Percentiles rank a stretch among this genome's conserved stretches.
Conservation (phyloP, 53 echinoderm and acorn worm genomes). For the Mesocentrotus franciscanus region DNA sequence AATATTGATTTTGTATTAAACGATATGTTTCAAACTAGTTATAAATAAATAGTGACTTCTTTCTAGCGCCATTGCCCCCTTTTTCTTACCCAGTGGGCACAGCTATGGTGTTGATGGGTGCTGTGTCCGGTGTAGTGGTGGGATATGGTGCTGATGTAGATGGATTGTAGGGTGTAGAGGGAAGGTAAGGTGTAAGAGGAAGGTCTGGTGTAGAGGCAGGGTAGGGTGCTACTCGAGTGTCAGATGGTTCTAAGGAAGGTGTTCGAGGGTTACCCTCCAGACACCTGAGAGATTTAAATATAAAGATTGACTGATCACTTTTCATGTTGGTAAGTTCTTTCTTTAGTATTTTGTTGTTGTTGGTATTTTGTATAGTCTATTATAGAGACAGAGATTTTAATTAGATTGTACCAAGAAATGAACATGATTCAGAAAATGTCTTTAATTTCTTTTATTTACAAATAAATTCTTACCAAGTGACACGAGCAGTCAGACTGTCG, state of each 20-base stretch:
- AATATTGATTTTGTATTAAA: too few species aligned
- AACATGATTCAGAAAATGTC: neutral
- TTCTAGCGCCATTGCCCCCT: neutral
- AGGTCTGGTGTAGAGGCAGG: neutral
- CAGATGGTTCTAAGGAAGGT: conserved; percentile 13
- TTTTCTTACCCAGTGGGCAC: too few species aligned
- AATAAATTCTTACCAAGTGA: neutral
- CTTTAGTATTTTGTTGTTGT: neutral
- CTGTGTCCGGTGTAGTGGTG: too few species aligned
- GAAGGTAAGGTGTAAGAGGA: too few species aligned
- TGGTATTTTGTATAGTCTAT: neutral
- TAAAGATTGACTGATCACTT: neutral
- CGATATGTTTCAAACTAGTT: neutral
- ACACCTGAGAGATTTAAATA: neutral
- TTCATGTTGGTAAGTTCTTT: neutral
- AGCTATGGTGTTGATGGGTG: too few species aligned
- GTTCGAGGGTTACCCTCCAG: neutral
- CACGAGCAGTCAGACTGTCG: neutral
- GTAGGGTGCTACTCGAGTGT: conserved; percentile 27
- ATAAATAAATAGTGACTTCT: too few species aligned
- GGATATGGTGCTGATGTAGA: neutral
- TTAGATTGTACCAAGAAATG: neutral
- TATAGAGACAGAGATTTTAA: neutral
- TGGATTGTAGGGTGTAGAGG: neutral
- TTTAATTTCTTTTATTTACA: neutral